phyloP scores from a whole-genome alignment of 2,797 vertebrate genomes.

The Oreochromis grahami region DNA sequence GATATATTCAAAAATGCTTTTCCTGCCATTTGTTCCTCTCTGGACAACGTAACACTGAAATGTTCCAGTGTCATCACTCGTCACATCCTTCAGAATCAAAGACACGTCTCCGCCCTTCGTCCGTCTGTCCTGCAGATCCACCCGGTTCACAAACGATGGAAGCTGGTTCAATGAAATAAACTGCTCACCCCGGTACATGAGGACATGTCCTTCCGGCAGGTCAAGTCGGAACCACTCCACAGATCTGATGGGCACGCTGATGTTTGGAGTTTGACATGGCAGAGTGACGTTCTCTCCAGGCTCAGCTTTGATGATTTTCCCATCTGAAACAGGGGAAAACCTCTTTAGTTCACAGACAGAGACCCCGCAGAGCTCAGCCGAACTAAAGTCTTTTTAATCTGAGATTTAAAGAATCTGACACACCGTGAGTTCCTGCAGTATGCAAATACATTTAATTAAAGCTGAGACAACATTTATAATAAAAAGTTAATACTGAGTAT shows the following conservation, averaged over 20 bases:
- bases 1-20: accelerated
- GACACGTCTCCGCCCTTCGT: neutral
- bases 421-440: neutral
- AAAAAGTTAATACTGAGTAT: neutral
- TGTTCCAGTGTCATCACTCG: neutral
- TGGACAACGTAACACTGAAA: neutral
- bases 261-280: neutral
- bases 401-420: neutral
- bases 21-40: neutral
- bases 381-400: neutral
- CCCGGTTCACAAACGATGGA: neutral
- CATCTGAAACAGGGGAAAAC: neutral
- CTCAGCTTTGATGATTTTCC: neutral
- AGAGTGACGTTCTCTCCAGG: neutral
- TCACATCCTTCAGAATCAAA: neutral
- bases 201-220: accelerated
- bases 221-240: neutral
- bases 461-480: neutral
- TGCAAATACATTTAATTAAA: accelerated
- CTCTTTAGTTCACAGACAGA: neutral
- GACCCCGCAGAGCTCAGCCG: neutral
- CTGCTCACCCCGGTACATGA: accelerated
- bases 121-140: neutral
- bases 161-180: neutral
- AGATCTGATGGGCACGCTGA: accelerated